Evolutionary conservation across 2,797 vertebrate species (phyloP).

Genomic region (Anas bahamensis): DNA sequence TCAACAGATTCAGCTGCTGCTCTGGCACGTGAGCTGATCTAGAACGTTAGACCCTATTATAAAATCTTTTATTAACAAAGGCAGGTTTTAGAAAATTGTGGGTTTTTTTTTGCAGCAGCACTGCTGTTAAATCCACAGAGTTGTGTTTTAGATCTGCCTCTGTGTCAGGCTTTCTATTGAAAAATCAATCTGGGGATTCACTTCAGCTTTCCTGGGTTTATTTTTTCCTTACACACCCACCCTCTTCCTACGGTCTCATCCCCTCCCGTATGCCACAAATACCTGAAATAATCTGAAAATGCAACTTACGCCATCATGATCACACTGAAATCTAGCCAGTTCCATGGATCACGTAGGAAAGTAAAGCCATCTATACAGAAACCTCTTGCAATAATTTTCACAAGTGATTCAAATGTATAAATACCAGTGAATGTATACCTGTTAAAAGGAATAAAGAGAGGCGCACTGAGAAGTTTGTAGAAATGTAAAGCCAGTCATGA

Average conservation of each 20-base stretch:
- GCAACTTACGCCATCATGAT: constrained; percentile 99
- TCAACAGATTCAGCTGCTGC: not conserved
- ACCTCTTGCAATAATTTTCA: constrained; percentile 98
- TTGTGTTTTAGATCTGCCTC: not conserved
- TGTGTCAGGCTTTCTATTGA: not conserved
- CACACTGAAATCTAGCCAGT: constrained; percentile 99
- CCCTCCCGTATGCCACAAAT: rapidly evolving
- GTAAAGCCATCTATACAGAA: constrained; percentile 99
- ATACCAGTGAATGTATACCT: constrained; percentile 99
- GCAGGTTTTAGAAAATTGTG: not conserved
- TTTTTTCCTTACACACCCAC: not conserved
- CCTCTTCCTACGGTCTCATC: not conserved
- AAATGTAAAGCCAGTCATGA: not conserved
- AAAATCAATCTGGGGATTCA: not conserved
- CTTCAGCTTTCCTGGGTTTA: not conserved
- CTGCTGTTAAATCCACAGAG: not conserved
- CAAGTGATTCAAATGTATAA: constrained; percentile 98
- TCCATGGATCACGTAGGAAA: constrained; percentile 98
- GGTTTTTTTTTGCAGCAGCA: not conserved
- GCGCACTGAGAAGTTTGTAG: not conserved
- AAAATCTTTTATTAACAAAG: not conserved
- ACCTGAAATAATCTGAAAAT: not conserved
- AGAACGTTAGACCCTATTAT: not conserved
- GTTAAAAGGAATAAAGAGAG: constrained; percentile 21
- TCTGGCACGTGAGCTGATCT: not conserved